Percentiles rank a stretch among this genome's conserved stretches.
phyloP scores from a whole-genome alignment of 2,888 invertebrate species.

The Subacronicta megacephala region DNA sequence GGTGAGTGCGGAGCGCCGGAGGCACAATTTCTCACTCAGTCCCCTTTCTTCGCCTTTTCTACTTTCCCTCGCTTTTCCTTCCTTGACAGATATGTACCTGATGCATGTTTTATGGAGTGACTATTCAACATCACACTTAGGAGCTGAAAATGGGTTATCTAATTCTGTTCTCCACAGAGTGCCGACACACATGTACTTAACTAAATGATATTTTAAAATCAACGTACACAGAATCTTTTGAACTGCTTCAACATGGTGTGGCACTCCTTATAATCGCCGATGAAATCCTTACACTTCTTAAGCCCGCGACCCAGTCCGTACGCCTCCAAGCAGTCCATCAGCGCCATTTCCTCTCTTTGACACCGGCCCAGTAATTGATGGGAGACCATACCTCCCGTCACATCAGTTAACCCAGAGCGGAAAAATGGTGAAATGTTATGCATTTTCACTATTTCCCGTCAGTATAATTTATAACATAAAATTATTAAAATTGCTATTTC shows the following conservation, averaged over 20 bases:
- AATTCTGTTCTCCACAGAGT: too few relatives aligned
- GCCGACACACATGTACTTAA: too few relatives aligned
- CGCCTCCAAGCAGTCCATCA: slow-evolving; percentile 94
- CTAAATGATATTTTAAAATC: too few relatives aligned
- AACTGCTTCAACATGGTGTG: slow-evolving; percentile 88
- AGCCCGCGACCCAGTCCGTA: slow-evolving; percentile 91
- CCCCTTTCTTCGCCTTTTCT: too few relatives aligned
- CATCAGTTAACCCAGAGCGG: slow-evolving; percentile 92
- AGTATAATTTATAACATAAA: neutral
- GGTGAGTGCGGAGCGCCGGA: too few relatives aligned
- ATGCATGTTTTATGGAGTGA: too few relatives aligned
- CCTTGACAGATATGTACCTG: too few relatives aligned
- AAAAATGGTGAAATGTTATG: slow-evolving; percentile 88
- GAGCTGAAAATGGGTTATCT: too few relatives aligned
- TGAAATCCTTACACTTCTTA: slow-evolving; percentile 88
- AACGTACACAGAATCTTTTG: slow-evolving; percentile 75
- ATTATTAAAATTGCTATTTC: neutral
- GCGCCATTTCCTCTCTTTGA: slow-evolving; percentile 91
- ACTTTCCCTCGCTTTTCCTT: too few relatives aligned
- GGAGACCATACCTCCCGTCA: slow-evolving; percentile 90
- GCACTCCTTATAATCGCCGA: slow-evolving; percentile 93
- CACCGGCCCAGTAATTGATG: slow-evolving; percentile 91
- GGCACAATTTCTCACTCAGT: too few relatives aligned
- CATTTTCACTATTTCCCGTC: slow-evolving; percentile 38
- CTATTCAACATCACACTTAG: too few relatives aligned